Percentiles rank a stretch among this genome's conserved stretches.
phyloP scores from a whole-genome alignment of 2,113 vertebrate genomes.

The Sitta europaea region DNA sequence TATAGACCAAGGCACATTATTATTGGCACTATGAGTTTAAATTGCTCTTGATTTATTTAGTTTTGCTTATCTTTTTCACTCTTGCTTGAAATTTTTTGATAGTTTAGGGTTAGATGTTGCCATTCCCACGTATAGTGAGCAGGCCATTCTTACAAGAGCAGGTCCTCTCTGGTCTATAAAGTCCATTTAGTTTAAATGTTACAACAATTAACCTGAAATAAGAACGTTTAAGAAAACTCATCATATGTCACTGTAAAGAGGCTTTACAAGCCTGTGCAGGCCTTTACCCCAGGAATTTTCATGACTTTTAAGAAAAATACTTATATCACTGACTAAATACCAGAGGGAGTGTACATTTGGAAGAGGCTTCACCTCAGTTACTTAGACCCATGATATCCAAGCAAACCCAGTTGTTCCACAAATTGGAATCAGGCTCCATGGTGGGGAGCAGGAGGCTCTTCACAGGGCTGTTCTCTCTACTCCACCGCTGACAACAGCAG shows the following conservation, averaged over 20 bases:
- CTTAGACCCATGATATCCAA: neutral
- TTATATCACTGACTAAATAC: neutral
- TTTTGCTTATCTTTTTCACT: conserved; percentile 52
- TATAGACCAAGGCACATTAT: conserved; percentile 41
- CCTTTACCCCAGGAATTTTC: neutral
- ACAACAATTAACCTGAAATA: neutral
- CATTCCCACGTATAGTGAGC: neutral
- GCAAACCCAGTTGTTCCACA: neutral
- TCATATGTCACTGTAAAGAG: neutral
- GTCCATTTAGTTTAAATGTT: neutral
- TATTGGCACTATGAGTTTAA: conserved; percentile 39
- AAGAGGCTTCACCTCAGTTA: neutral
- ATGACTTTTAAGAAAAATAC: neutral
- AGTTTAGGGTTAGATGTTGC: neutral
- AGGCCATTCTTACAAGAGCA: neutral
- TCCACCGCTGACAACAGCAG: neutral
- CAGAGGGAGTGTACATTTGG: neutral
- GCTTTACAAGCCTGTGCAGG: neutral
- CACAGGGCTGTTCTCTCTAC: neutral
- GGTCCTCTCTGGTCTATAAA: rapidly evolving
- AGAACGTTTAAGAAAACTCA: neutral
- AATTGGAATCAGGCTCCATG: rapidly evolving
- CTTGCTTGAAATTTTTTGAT: neutral
- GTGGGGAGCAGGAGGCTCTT: rapidly evolving
- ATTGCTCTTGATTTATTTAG: conserved; percentile 56